phyloP scores from a whole-genome alignment of 1,140 invertebrate species.

The Papilio glaucus region DNA sequence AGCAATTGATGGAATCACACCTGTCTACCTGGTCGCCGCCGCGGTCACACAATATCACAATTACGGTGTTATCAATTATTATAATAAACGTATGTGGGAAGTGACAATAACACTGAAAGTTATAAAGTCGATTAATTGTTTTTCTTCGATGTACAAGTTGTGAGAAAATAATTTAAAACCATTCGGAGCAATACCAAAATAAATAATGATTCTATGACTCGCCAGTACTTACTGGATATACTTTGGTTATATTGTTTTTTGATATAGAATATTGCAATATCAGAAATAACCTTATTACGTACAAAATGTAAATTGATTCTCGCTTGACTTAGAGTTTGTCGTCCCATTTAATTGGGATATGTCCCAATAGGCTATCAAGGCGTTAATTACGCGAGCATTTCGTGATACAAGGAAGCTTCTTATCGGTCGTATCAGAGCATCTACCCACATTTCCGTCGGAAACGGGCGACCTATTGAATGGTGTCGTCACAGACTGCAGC shows the following conservation, averaged over 20 bases:
- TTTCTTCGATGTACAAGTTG: not conserved
- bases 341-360: not conserved
- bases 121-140: not conserved
- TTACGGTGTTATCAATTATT: slow-evolving; percentile 57
- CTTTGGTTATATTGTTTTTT: too few species aligned
- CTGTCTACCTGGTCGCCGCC: slow-evolving; percentile 57
- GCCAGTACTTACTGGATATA: too few species aligned
- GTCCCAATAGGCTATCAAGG: not conserved
- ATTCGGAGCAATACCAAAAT: too few species aligned
- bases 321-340: not conserved
- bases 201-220: too few species aligned
- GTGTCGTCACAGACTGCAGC: slow-evolving; percentile 66
- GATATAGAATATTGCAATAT: too few species aligned
- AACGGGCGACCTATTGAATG: slow-evolving; percentile 59
- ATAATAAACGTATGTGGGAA: slow-evolving; percentile 54
- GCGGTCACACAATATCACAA: slow-evolving; percentile 56
- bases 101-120: slow-evolving; percentile 5
- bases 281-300: too few species aligned
- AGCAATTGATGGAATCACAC: slow-evolving; percentile 72
- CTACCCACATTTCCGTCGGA: slow-evolving; percentile 78
- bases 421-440: slow-evolving; percentile 53
- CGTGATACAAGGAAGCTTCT: slow-evolving; percentile 44
- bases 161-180: too few species aligned
- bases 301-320: not conserved
- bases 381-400: slow-evolving; percentile 27